These are phyloP conservation scores for Drosophila fulvimacula DNA, from an alignment of 2,888 invertebrate genomes.

Conservation along the genomic window DNA sequence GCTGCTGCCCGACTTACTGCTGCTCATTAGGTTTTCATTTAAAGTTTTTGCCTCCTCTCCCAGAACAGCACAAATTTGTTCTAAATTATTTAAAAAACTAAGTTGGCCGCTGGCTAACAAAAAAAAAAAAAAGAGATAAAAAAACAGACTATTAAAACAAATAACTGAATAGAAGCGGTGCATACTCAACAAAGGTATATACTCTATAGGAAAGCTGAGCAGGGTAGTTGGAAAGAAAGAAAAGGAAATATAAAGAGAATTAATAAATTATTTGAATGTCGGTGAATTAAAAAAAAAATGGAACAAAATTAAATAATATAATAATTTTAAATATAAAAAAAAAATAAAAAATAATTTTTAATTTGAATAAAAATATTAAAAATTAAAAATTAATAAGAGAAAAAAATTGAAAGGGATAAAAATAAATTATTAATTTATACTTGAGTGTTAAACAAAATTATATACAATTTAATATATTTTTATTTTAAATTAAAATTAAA, in stretches of 20 bases:
- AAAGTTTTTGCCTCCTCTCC: conserved; percentile 41
- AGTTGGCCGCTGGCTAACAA: conserved; percentile 38
- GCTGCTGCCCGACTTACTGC: conserved; percentile 27
- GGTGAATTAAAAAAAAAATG: too few relatives aligned
- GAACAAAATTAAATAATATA: too few relatives aligned
- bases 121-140: conserved; percentile 9
- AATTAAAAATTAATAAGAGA: too few relatives aligned
- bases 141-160: conserved; percentile 23
- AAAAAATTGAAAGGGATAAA: too few relatives aligned
- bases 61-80: conserved; percentile 32
- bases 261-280: too few relatives aligned
- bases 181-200: conserved; percentile 4
- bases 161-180: conserved; percentile 17
- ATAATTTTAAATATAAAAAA: not conserved
- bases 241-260: not conserved
- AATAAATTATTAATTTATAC: too few relatives aligned
- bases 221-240: not conserved
- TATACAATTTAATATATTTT: not conserved
- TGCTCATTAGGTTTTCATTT: conserved; percentile 71
- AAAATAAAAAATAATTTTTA: not conserved
- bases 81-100: conserved; percentile 59
- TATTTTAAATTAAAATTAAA: too few relatives aligned
- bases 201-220: not conserved
- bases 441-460: too few relatives aligned
- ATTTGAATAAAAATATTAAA: too few relatives aligned